These are phyloP conservation scores for Arctopsyche grandis DNA, from an alignment of 1,140 invertebrate genomes.

Conservation along the genomic window DNA sequence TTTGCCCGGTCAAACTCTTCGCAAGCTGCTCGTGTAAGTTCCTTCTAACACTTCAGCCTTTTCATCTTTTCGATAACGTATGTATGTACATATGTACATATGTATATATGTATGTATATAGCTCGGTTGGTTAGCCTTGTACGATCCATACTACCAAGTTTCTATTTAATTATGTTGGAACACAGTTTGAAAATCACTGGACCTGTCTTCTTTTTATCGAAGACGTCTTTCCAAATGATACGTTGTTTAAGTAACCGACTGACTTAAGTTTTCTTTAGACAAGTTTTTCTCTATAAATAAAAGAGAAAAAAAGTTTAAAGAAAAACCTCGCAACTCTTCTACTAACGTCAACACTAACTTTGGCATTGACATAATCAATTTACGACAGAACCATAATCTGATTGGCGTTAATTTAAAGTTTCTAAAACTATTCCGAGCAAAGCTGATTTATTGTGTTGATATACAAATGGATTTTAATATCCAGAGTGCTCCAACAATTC, in stretches of 20 bases:
- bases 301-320: not conserved
- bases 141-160: too few relatives aligned
- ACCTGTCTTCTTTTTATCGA: not conserved
- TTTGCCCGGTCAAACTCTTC: too few relatives aligned
- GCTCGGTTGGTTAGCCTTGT: too few relatives aligned
- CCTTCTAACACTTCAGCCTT: too few relatives aligned
- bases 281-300: slow-evolving; percentile 1
- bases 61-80: too few relatives aligned
- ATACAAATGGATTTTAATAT: not conserved
- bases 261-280: not conserved
- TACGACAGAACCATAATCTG: not conserved
- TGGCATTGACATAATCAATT: not conserved
- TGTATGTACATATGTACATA: too few relatives aligned
- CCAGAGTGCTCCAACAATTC: not conserved
- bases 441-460: not conserved
- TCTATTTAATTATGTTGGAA: too few relatives aligned
- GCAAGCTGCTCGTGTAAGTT: too few relatives aligned
- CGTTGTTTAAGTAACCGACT: not conserved
- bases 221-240: slow-evolving; percentile 10
- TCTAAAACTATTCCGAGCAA: not conserved
- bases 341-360: slow-evolving; percentile 13
- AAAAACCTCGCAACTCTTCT: slow-evolving; percentile 21
- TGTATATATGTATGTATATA: too few relatives aligned
- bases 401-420: slow-evolving; percentile 6
- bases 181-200: not conserved